Base-by-base conservation (phyloP, 2,113 vertebrate species). In the Scolopax mira region DNA sequence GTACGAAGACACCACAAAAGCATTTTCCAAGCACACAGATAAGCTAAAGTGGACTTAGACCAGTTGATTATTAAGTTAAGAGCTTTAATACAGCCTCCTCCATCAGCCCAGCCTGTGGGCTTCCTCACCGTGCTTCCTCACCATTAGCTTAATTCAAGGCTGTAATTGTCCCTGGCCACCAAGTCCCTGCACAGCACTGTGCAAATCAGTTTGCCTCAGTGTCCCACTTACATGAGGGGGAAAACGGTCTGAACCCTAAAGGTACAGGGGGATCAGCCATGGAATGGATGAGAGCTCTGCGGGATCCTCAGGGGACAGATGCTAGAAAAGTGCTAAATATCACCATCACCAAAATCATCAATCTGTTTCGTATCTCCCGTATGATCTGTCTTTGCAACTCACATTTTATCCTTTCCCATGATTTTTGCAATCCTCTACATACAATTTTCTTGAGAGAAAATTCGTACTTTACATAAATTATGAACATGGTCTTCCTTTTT, bases 401-500 rank as follows among this genome's bases (percentile, higher is more conserved):
- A 24, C 37, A 5, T 39, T 62, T 78, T 28, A 46, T 9, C 82
- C 55, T 16, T 35, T 54, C n/a, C 49, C 57, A 4, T 18, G 15
- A 74, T 27, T 89, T 95, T 41, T 65, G 90, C 90, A 84, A 74
- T 93, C 71, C 85, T 82, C 80, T 95, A 64, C 84, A 52, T n/a
- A 75, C 42, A 42, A 44, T 75, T 94, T 93, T 74, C 79, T 77
- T 82, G 71, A 35, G 86, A 89, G 80, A 70, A 91, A 92, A 85
- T 85, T 84, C 11, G 0, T 60, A 70, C 37, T 37, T 52, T 73
- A 73, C 46, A 48, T 78, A 82, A 96, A 91, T 77, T 58, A 78
- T 52, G 51, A 97, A 77, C 62, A 42, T 7, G 89, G 80, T 66
- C 52, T 78, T 86, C 79, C 72, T 94, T 91, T 93, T 73, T 28